Evolutionary conservation across 92 coral and sea anemone genomes (phyloP).

Genomic region (Hydrozoanthus gracilis): DNA sequence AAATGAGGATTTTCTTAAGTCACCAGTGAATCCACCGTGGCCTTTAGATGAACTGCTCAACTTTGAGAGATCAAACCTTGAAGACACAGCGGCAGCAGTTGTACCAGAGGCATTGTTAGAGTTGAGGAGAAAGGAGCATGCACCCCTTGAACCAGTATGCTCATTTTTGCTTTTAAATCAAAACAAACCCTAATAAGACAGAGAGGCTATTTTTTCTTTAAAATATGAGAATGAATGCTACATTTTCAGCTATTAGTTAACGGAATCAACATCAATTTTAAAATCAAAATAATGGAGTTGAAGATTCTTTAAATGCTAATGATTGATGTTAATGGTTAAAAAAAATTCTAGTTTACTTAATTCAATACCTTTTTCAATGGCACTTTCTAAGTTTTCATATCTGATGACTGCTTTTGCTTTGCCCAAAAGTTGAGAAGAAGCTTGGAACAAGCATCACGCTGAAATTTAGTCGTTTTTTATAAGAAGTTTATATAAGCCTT

Average conservation of each 20-base stretch:
- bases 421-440: no score
- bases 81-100: not conserved
- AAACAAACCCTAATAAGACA: not conserved
- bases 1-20: not conserved
- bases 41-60: slow-evolving; percentile 23
- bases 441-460: no score
- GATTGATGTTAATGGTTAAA: not conserved
- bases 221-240: not conserved
- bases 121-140: not conserved
- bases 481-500: no score
- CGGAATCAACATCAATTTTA: not conserved
- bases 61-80: slow-evolving; percentile 2
- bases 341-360: not conserved
- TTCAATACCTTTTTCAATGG: no score
- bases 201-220: not conserved
- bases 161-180: not conserved
- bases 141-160: slow-evolving; percentile 7
- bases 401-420: no score
- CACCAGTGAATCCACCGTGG: slow-evolving; percentile 48
- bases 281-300: not conserved
- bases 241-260: not conserved
- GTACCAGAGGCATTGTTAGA: not conserved
- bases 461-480: no score
- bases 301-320: not conserved
- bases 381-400: no score